These are phyloP conservation scores for Pachycephala philippinensis DNA, from an alignment of 2,113 vertebrate genomes.

Conservation along the genomic window DNA sequence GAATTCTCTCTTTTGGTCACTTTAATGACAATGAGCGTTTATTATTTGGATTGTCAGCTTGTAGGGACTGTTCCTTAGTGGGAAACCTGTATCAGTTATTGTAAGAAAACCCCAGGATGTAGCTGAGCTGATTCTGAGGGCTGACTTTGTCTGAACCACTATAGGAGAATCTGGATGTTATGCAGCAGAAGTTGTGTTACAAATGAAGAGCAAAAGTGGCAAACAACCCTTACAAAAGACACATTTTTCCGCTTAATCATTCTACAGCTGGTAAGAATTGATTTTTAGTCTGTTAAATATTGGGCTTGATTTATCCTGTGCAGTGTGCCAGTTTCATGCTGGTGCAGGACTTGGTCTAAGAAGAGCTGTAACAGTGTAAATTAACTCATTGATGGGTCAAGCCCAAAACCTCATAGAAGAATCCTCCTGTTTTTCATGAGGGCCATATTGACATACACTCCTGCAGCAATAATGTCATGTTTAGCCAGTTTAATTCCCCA, in stretches of 20 bases:
- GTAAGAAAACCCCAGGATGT: neutral
- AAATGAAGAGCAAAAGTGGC: neutral
- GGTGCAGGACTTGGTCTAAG: neutral
- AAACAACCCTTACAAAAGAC: neutral
- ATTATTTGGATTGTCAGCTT: neutral
- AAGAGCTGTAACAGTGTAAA: neutral
- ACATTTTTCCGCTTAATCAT: neutral
- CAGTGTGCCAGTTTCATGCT: neutral
- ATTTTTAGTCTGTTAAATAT: neutral
- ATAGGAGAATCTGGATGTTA: neutral
- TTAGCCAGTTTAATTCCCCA: neutral
- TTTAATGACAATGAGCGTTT: neutral
- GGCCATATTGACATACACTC: neutral
- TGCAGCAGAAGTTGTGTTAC: neutral
- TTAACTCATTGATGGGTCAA: neutral
- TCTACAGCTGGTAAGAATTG: neutral
- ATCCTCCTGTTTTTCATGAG: neutral
- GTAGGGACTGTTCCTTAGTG: neutral
- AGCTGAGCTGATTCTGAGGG: neutral
- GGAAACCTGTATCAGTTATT: neutral
- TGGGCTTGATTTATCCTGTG: neutral
- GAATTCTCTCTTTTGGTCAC: neutral
- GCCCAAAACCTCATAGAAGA: neutral
- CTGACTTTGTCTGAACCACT: neutral
- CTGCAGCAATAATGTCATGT: neutral